Percentiles rank a stretch among this genome's conserved stretches.
These are phyloP conservation scores for Procavia capensis DNA, from an alignment of 2,113 vertebrate species.

Conservation along the genomic window DNA sequence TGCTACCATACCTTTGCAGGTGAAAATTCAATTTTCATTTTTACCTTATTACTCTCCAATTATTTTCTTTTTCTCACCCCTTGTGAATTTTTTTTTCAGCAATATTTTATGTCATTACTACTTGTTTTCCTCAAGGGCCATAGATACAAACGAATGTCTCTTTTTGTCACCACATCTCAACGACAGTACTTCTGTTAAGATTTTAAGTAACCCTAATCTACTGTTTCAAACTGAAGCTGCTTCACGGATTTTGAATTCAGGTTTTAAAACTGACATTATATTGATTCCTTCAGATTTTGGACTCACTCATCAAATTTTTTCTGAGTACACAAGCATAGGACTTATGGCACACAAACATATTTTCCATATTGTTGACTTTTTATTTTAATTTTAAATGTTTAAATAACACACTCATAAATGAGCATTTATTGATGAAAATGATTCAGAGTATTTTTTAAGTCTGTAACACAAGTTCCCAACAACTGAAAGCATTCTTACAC, in stretches of 20 bases:
- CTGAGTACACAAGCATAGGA: background rate
- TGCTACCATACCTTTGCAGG: background rate
- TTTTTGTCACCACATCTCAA: background rate
- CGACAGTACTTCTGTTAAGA: background rate
- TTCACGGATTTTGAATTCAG: constrained; percentile 17
- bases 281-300: background rate
- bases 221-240: background rate
- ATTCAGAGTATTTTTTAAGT: constrained; percentile 11
- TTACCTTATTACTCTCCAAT: background rate
- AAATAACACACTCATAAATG: constrained; percentile 25
- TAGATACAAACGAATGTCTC: background rate
- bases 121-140: background rate
- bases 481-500: background rate
- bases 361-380: background rate
- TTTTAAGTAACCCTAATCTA: background rate
- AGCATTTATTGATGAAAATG: constrained; percentile 20
- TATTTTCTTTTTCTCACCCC: background rate
- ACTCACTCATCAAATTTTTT: constrained; percentile 2
- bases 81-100: background rate
- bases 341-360: background rate
- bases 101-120: background rate
- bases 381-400: constrained; percentile 41
- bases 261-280: background rate
- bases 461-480: constrained; percentile 48
- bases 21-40: constrained; percentile 31